Percentiles rank a stretch among this genome's conserved stretches.
phyloP scores from a whole-genome alignment of 1,140 invertebrate species.

The Saccostrea cuccullata region DNA sequence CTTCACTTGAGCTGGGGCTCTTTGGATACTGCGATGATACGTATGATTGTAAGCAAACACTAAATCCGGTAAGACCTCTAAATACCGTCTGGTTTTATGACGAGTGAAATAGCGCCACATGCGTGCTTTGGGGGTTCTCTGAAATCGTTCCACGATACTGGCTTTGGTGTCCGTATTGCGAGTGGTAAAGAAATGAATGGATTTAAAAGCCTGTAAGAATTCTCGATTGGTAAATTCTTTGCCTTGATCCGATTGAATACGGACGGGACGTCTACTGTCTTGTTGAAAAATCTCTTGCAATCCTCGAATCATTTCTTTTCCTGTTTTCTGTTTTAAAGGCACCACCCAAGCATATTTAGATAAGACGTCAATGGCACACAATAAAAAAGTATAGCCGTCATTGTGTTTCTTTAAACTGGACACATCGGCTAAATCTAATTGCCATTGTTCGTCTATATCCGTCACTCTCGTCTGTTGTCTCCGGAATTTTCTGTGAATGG shows the following conservation, averaged over 20 bases:
- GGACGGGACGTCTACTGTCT: no score
- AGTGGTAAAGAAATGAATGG: constrained; percentile 25
- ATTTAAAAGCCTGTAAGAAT: not conserved
- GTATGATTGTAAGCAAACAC: constrained; percentile 36
- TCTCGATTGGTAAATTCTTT: not conserved
- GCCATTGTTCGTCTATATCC: not conserved
- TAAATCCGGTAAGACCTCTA: constrained; percentile 10
- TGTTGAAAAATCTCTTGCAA: not conserved
- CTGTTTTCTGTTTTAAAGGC: constrained; percentile 1
- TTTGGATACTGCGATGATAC: constrained; percentile 22
- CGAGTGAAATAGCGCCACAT: constrained; percentile 52
- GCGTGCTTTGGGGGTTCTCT: constrained; percentile 37
- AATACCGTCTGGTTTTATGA: constrained; percentile 19
- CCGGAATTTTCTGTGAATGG: not conserved
- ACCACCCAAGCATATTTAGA: constrained; percentile 34
- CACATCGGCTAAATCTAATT: not conserved
- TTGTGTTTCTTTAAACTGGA: constrained; percentile 1
- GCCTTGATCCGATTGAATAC: constrained; percentile 7
- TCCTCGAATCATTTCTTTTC: constrained; percentile 24
- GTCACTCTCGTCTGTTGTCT: not conserved
- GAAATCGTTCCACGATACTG: constrained; percentile 45
- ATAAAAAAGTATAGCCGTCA: not conserved
- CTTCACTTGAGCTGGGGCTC: constrained; percentile 21
- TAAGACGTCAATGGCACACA: constrained; percentile 21
- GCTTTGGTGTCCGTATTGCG: constrained; percentile 31